Base-by-base conservation (phyloP, 2,888 invertebrate genomes). In the Amphipoea lucens region DNA sequence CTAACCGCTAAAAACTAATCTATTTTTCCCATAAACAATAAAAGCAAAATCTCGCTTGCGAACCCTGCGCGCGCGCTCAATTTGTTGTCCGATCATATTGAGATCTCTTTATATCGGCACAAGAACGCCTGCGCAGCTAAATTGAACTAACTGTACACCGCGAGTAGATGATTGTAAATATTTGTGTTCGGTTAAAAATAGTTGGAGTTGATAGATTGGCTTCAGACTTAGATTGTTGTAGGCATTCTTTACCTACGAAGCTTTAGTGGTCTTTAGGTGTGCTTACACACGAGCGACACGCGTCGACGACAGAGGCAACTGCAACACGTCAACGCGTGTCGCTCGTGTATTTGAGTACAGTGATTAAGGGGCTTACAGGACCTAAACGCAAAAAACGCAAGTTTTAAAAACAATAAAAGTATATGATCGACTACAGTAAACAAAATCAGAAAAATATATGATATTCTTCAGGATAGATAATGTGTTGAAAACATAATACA, bases 111-210 rank as follows among this genome's bases (percentile, higher is more conserved):
- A 91, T 88, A 89, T 89, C 91, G 91, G 90, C 89, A 78, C 86
- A 74, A 87, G 90, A 83, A 87, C 85, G 87, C 86, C 84, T 63
- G 89, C 83, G 86, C 88, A 72, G 88, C 87, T 93, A 94, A 94
- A 96, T 96, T 94, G 95, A 91, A 93, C 91, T 95, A 95, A 95
- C 96, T 93, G 96, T 95, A 94, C 90, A 70, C 76, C 65, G 77
- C 54, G 67, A 79, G 76, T 63, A 78, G 83, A 85, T 84, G 75
- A 86, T 88, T 88, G 88, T 88, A 83, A 90, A 86, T 89, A 87
- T 88, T 84, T 85, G 90, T 82, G 85, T 83, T 87, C 78, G 42
- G 77, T 78, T 86, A 83, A 85, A 81, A 83, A 89, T 83, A 87
- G 72, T 40, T 45, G 65, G 68, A 57, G 66, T 65, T 85, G 81